Base-by-base conservation (phyloP, 2,113 vertebrate species). In the Falcunculus frontatus region DNA sequence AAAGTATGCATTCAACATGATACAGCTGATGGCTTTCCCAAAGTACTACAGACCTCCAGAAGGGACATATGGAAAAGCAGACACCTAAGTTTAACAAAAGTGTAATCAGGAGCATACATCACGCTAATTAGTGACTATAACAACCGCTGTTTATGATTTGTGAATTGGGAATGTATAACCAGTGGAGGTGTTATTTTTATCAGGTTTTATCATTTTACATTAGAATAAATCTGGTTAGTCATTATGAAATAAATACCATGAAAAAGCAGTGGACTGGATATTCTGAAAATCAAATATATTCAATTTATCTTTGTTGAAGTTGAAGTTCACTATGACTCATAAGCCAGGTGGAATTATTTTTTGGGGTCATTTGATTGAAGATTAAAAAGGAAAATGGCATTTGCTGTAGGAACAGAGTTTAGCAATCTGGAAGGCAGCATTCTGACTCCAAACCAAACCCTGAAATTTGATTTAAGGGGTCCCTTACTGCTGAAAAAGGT, bases 1-100 rank as follows among this genome's bases (percentile, higher is more conserved):
- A 98, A 99, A 99, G 96, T 99, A 99, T 97, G 99, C 99, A 97
- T 99, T 99, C 99, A 99, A 99, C 99, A 98, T 99, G 97, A 98
- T 99, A 95, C 99, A 99, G 97, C 99, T 99, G 98, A 99, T 99
- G 99, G 99, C 99, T 95, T 99, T 99, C 97, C 99, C 99, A 94
- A 99, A 99, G 98, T 98, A 97, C 98, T 99, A 99, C 98, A 97
- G 99, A 95, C 99, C 99, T 91, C 99, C 99, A 30, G 99, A 99
- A 89, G 99, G 99, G 79, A 99, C 99, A 73, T 99, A 99, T 32
- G 99, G 99, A 95, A 99, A 99, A 98, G 98, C 98, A 95, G 99
- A 99, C 98, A 99, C 99, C 76, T 99, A 98, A 99, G 69, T 56
- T 96, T 95, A 89, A 84, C 88, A 95, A 79, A 86, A 94, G 70